These are phyloP conservation scores for Coilia nasus DNA, from an alignment of 2,797 vertebrate species.

Conservation along the genomic window DNA sequence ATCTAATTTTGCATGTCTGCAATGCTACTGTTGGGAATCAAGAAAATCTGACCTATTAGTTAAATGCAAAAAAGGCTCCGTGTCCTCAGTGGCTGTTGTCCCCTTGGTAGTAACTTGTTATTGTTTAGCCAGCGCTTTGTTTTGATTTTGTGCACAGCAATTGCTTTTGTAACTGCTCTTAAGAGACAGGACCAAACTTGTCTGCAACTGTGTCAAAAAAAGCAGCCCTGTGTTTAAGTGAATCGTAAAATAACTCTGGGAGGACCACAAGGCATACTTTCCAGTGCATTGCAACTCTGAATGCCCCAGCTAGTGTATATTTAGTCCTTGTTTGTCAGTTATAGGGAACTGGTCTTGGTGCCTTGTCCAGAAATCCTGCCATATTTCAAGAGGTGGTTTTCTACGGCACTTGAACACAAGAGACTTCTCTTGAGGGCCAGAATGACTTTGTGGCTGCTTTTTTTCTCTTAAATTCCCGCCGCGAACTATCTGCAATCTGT, in stretches of 20 bases:
- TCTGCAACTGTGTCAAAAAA: background rate
- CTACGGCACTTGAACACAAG: background rate
- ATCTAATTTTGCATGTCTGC: slow-evolving; percentile 40
- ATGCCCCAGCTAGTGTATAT: slow-evolving; percentile 36
- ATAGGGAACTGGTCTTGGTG: slow-evolving; percentile 24
- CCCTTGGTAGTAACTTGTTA: background rate
- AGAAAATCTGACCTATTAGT: slow-evolving; percentile 26
- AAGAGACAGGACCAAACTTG: background rate
- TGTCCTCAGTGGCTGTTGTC: background rate
- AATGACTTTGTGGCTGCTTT: slow-evolving; percentile 17
- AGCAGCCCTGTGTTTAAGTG: slow-evolving; percentile 25
- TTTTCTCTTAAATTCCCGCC: background rate
- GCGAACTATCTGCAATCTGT: slow-evolving; percentile 15
- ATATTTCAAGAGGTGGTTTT: slow-evolving; percentile 41
- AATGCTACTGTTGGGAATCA: background rate
- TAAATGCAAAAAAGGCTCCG: background rate
- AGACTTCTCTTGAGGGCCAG: slow-evolving; percentile 21
- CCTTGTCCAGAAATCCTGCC: slow-evolving; percentile 26
- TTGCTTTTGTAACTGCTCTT: background rate
- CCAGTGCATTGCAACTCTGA: slow-evolving; percentile 30
- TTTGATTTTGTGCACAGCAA: background rate
- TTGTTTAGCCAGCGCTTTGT: background rate
- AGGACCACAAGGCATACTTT: slow-evolving; percentile 31
- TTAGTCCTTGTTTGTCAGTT: slow-evolving; percentile 44
- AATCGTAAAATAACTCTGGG: slow-evolving; percentile 28